Percentiles rank a stretch among this genome's conserved stretches.
Conservation (phyloP, 1,140 invertebrate species). For the Patella vulgata region DNA sequence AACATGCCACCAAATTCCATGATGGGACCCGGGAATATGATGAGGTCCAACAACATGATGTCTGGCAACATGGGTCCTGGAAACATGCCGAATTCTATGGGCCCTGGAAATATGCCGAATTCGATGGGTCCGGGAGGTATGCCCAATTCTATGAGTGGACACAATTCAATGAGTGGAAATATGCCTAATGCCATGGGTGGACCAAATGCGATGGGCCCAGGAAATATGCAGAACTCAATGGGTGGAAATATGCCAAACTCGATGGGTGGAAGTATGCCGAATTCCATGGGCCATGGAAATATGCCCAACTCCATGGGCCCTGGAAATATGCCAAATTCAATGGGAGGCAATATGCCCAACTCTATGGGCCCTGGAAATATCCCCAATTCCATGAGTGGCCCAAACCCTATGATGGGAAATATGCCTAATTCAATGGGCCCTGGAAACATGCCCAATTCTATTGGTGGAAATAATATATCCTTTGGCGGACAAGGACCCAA, state of each 20-base stretch:
- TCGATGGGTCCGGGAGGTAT: conserved; percentile 38
- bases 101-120: conserved; percentile 17
- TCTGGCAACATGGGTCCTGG: conserved; percentile 25
- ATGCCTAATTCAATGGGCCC: too few species aligned
- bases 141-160: conserved; percentile 16
- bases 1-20: conserved; percentile 27
- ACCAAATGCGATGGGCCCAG: too few species aligned
- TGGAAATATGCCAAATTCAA: not conserved
- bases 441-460: conserved; percentile 16
- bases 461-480: too few species aligned
- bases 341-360: conserved; percentile 6
- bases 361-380: conserved; percentile 8
- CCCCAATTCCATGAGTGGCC: conserved; percentile 31
- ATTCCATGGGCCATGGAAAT: too few species aligned
- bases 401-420: conserved; percentile 13
- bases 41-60: conserved; percentile 37
- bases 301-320: conserved; percentile 9
- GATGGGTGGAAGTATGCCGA: too few species aligned
- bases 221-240: too few species aligned
- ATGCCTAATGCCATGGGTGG: too few species aligned
- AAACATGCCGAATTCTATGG: conserved; percentile 35
- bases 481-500: not conserved
- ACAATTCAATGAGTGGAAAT: too few species aligned
- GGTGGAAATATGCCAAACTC: too few species aligned
- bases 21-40: conserved; percentile 34